A percentile compares a stretch with the other conserved stretches of the same genome.
These are phyloP conservation scores for Lophochroa leadbeateri DNA, from an alignment of 2,113 vertebrate genomes.

Conservation along the genomic window DNA sequence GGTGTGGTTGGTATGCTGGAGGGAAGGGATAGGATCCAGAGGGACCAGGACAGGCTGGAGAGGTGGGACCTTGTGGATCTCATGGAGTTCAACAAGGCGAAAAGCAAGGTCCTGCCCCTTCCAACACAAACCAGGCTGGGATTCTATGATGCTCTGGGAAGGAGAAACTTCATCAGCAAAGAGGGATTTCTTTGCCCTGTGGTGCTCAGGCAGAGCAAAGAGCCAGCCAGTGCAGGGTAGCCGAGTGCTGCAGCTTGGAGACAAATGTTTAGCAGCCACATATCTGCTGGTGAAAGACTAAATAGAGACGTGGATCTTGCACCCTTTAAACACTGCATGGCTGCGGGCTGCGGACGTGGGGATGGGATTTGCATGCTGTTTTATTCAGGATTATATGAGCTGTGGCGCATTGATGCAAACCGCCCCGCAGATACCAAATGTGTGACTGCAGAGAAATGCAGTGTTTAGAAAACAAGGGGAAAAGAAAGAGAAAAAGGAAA, in stretches of 20 bases:
- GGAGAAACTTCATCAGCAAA: not conserved
- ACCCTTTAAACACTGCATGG: not conserved
- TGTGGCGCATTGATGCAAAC: not conserved
- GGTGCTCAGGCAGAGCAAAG: not conserved
- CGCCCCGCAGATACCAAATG: not conserved
- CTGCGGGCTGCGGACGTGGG: not conserved
- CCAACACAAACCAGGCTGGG: not conserved
- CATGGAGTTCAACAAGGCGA: not conserved
- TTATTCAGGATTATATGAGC: not conserved
- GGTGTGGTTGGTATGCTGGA: not conserved
- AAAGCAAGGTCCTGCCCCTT: not conserved
- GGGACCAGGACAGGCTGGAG: not conserved
- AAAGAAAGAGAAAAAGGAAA: not conserved
- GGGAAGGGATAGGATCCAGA: not conserved
- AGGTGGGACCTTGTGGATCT: not conserved
- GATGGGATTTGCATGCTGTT: conserved; percentile 3
- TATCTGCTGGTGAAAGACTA: not conserved
- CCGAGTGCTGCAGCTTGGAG: not conserved
- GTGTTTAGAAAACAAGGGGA: not conserved
- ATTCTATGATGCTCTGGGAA: not conserved
- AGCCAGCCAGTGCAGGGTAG: accelerated
- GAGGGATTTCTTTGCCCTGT: not conserved
- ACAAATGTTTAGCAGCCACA: not conserved
- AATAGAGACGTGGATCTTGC: not conserved
- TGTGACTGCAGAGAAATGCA: not conserved